phyloP scores from a whole-genome alignment of 2,113 vertebrate species.

The Cyprinodon brontotheroides region DNA sequence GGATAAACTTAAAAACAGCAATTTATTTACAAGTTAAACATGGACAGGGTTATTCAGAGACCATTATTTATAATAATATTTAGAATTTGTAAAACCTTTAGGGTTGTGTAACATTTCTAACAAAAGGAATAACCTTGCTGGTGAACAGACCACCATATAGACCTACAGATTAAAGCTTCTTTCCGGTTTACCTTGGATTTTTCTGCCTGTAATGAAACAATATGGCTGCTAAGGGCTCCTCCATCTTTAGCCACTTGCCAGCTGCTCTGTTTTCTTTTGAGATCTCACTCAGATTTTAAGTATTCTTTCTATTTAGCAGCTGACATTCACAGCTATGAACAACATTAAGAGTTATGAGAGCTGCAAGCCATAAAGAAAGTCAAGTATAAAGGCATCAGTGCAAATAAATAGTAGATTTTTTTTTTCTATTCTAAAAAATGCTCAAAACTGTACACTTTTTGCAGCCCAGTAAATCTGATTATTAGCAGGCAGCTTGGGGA shows the following conservation, averaged over 20 bases:
- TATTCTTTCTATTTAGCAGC: background rate
- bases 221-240: background rate
- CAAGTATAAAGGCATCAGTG: background rate
- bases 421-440: background rate
- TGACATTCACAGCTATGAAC: constrained; percentile 1
- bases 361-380: background rate
- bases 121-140: background rate
- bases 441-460: background rate
- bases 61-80: background rate
- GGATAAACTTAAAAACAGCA: background rate
- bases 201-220: background rate
- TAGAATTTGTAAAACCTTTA: background rate
- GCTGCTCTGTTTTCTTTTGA: background rate
- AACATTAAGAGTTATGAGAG: background rate
- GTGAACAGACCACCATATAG: background rate
- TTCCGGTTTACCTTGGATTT: background rate
- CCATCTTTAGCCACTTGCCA: background rate
- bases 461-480: constrained; percentile 6
- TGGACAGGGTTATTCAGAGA: background rate
- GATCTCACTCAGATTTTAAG: background rate
- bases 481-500: background rate
- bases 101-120: background rate
- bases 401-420: background rate
- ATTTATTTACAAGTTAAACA: background rate
- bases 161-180: background rate